These are phyloP conservation scores for Coryphaenoides rupestris DNA, from an alignment of 2,113 vertebrate genomes.

Conservation along the genomic window DNA sequence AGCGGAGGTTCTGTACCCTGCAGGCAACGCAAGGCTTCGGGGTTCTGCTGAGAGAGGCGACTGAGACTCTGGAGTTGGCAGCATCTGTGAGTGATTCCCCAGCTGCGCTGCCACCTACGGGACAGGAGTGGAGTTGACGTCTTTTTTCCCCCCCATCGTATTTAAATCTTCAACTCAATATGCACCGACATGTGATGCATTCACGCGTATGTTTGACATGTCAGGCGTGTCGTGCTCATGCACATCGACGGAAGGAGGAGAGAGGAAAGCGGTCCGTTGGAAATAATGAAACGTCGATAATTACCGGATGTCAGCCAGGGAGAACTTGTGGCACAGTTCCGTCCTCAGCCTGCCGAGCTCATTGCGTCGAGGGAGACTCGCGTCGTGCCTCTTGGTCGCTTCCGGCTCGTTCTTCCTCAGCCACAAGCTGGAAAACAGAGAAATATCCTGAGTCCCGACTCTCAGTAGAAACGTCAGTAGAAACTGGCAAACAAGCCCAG, in stretches of 20 bases:
- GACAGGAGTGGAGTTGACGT: slow-evolving; percentile 6
- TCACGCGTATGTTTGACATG: no score
- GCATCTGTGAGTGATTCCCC: slow-evolving; percentile 89
- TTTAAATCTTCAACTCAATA: no score
- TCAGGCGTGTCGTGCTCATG: no score
- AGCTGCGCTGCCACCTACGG: slow-evolving; percentile 93
- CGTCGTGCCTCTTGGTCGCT: slow-evolving; percentile 79
- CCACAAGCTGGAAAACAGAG: slow-evolving; percentile 77
- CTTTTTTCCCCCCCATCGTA: neutral
- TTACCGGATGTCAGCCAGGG: slow-evolving; percentile 89
- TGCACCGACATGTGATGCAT: no score
- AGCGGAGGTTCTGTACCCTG: slow-evolving; percentile 73
- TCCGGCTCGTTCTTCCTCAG: slow-evolving; percentile 78
- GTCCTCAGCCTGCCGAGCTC: slow-evolving; percentile 83
- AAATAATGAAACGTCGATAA: neutral
- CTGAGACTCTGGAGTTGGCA: slow-evolving; percentile 89
- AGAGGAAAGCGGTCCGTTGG: no score
- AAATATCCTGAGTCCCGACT: neutral
- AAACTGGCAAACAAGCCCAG: no score
- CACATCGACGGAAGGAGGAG: no score
- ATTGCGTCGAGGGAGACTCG: slow-evolving; percentile 83
- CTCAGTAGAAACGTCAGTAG: no score
- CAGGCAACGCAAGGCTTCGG: slow-evolving; percentile 77
- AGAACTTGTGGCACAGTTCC: slow-evolving; percentile 78
- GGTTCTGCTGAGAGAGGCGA: slow-evolving; percentile 84